Evolutionary conservation across 2,797 vertebrate genomes (phyloP), one percentile per base, ranked within the genome.

Genomic region (Hybognathus amarus): DNA sequence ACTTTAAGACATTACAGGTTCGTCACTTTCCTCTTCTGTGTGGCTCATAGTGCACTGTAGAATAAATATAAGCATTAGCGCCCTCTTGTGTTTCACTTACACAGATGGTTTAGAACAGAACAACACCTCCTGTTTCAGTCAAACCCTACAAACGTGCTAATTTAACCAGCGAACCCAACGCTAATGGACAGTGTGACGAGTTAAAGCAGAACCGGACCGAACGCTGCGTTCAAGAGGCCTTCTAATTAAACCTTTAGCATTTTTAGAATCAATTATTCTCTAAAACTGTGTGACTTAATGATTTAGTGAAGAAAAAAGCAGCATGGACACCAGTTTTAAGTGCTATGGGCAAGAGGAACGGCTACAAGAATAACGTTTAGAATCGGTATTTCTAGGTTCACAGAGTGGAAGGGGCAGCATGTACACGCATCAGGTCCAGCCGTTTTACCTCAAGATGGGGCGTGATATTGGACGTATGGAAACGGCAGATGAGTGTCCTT

Each of bases 31-130:
- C 17, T 54, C 30, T 40, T 27, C 17, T 20, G 36, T 18, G 67
- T 42, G 78, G 66, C 47, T 80, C 36, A 71, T 61, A 52, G 42
- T 64, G 54, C 80, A 50, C 59, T 6, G 61, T 38, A 17, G 15
- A 50, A 79, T 79, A 79, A 81, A 79, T 40, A 79, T 40, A 69
- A 75, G n/a, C 78, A 69, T 69, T 56, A 56, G 69, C 30, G 56
- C 56, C 59, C 47, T n/a, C 80, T 66, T 66, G 59, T 82, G 80
- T 64, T 82, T 63, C 42, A 81, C 40, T 18, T 20, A 13, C 18
- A 9, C 54, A 20, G 12, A 6, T 20, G 1, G 30, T 15, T 36
- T 24, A n/a, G 42, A 45, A 61, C 30, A 42, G 11, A 80, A 70
- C 52, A 30, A 27, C 52, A 59, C 36, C 30, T 24, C 33, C 7